Evolutionary conservation across 2,888 invertebrate species (phyloP).

Genomic region (Sarcophaga rosellei): DNA sequence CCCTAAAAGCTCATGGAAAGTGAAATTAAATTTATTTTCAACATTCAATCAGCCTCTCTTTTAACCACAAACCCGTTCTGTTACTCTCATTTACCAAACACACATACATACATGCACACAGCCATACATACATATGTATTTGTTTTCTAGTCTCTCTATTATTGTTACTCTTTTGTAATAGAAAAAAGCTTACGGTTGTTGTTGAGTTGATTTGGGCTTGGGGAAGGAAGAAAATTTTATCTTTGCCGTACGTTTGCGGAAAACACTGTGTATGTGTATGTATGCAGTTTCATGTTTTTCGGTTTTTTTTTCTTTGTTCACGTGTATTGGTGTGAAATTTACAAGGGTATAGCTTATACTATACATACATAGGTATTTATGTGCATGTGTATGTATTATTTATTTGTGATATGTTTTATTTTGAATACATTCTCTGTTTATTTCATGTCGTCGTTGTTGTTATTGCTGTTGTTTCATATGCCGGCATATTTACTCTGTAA

Average conservation of each 20-base stretch:
- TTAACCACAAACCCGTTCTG: not conserved
- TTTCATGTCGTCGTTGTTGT: conserved; percentile 30
- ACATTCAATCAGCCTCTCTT: not conserved
- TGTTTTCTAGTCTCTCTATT: conserved; percentile 38
- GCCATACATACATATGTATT: no score
- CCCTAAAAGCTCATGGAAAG: conserved; percentile 55
- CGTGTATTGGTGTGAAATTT: not conserved
- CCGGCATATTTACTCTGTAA: conserved; percentile 64
- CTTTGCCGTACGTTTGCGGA: conserved; percentile 60
- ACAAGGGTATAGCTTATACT: not conserved
- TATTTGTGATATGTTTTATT: conserved; percentile 25
- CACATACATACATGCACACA: no score
- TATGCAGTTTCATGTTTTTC: not conserved
- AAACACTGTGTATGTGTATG: conserved; percentile 37
- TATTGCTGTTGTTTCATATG: conserved; percentile 53
- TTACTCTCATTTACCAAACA: not conserved
- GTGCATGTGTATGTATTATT: not conserved
- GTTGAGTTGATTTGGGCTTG: not conserved
- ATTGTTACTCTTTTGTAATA: conserved; percentile 34
- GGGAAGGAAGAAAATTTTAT: not conserved
- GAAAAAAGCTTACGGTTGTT: not conserved
- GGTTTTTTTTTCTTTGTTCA: not conserved
- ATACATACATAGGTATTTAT: not conserved
- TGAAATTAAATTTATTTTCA: conserved; percentile 50
- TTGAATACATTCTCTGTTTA: conserved; percentile 11